Evolutionary conservation across 2,888 invertebrate genomes (phyloP).

Genomic region (Sarcophaga caerulescens): DNA sequence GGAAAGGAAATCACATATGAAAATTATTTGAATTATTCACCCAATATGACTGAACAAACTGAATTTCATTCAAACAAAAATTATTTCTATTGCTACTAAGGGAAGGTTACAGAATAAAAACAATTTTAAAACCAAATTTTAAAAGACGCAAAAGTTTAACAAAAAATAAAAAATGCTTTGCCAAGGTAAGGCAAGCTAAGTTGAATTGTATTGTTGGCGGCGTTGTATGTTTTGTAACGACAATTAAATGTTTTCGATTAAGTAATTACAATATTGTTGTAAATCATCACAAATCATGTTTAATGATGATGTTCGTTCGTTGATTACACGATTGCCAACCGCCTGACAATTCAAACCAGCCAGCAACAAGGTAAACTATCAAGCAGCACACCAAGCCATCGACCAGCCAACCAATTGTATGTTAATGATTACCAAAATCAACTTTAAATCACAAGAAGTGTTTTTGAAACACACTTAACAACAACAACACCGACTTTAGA

Average conservation of each 20-base stretch:
- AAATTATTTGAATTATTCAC: neutral
- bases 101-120: neutral
- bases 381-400: neutral
- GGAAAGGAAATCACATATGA: slow-evolving; percentile 35
- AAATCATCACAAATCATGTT: slow-evolving; percentile 62
- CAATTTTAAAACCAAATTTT: neutral
- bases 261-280: slow-evolving; percentile 63
- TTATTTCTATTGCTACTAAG: neutral
- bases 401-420: slow-evolving; percentile 21
- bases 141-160: no score
- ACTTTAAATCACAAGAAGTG: slow-evolving; percentile 30
- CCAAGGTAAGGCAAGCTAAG: neutral
- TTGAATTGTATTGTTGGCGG: slow-evolving; percentile 15
- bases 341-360: neutral
- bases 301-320: slow-evolving; percentile 56
- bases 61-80: neutral
- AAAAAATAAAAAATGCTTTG: no score
- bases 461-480: neutral
- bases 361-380: neutral
- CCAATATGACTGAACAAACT: no score
- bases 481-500: no score
- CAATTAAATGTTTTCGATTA: slow-evolving; percentile 58
- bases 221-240: neutral
- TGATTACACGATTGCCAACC: slow-evolving; percentile 47
- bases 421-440: slow-evolving; percentile 49